These are phyloP conservation scores for Drosophila parthenogenetica DNA, from an alignment of 2,888 invertebrate species.

Conservation along the genomic window DNA sequence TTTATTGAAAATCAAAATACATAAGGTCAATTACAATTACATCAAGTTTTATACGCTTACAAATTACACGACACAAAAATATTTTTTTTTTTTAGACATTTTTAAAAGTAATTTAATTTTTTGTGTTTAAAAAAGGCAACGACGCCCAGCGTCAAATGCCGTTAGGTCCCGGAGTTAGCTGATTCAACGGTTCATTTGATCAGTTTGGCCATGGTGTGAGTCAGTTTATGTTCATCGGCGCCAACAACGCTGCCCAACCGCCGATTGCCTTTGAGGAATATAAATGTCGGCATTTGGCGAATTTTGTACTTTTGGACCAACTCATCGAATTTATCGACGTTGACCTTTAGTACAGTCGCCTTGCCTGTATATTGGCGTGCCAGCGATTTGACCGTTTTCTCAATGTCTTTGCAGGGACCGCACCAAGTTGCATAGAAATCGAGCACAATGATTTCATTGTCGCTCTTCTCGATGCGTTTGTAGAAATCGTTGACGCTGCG, in stretches of 20 bases:
- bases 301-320: slow-evolving; percentile 56
- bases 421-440: slow-evolving; percentile 74
- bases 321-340: slow-evolving; percentile 62
- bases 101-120: neutral
- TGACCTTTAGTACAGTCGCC: slow-evolving; percentile 55
- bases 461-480: slow-evolving; percentile 63
- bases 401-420: slow-evolving; percentile 65
- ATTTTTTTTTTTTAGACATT: neutral
- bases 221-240: slow-evolving; percentile 66
- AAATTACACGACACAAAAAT: neutral
- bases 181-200: slow-evolving; percentile 30
- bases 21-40: neutral
- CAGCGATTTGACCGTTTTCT: slow-evolving; percentile 49
- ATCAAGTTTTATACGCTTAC: neutral
- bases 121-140: slow-evolving; percentile 12
- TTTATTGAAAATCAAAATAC: slow-evolving; percentile 2
- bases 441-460: slow-evolving; percentile 52
- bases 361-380: slow-evolving; percentile 55
- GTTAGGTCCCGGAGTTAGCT: neutral
- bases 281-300: slow-evolving; percentile 70
- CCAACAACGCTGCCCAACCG: slow-evolving; percentile 63
- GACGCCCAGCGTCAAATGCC: slow-evolving; percentile 10
- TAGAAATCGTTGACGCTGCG: slow-evolving; percentile 59
- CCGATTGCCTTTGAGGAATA: slow-evolving; percentile 64
- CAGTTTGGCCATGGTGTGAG: slow-evolving; percentile 61